These are phyloP conservation scores for Siniperca knerii DNA, from an alignment of 2,113 vertebrate species.

Conservation along the genomic window DNA sequence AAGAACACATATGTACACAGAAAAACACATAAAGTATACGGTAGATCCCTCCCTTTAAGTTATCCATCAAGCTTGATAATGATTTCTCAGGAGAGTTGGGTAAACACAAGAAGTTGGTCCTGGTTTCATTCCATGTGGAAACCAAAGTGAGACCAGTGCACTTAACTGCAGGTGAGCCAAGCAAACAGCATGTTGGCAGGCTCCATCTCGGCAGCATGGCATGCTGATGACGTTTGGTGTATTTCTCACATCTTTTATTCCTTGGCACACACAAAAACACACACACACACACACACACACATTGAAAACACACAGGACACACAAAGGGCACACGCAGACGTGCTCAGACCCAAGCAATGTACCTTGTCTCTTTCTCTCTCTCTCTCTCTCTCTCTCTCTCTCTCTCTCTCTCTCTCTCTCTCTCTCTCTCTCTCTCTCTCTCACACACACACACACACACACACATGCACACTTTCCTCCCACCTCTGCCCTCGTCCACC, in stretches of 20 bases:
- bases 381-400: slow-evolving; percentile 6
- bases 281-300: slow-evolving; percentile 35
- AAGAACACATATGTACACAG: not conserved
- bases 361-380: slow-evolving; percentile 39
- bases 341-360: slow-evolving; percentile 70
- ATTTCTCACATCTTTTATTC: slow-evolving; percentile 35
- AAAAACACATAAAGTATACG: not conserved
- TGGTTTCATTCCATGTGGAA: slow-evolving; percentile 28
- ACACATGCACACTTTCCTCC: slow-evolving; percentile 2
- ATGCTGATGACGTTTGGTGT: slow-evolving; percentile 51
- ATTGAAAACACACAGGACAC: slow-evolving; percentile 43
- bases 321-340: slow-evolving; percentile 56
- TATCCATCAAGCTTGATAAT: slow-evolving; percentile 12
- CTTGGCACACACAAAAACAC: slow-evolving; percentile 8
- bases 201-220: slow-evolving; percentile 37
- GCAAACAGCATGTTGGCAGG: slow-evolving; percentile 36
- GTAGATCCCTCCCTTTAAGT: not conserved
- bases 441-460: not conserved
- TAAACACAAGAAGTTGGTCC: slow-evolving; percentile 31
- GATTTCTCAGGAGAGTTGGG: slow-evolving; percentile 11
- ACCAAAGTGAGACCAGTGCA: slow-evolving; percentile 42
- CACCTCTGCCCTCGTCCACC: slow-evolving; percentile 41
- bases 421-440: slow-evolving; percentile 10
- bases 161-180: slow-evolving; percentile 49
- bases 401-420: slow-evolving; percentile 1